Evolutionary conservation across 2,888 invertebrate species (phyloP).

Genomic region (Eledone cirrhosa): DNA sequence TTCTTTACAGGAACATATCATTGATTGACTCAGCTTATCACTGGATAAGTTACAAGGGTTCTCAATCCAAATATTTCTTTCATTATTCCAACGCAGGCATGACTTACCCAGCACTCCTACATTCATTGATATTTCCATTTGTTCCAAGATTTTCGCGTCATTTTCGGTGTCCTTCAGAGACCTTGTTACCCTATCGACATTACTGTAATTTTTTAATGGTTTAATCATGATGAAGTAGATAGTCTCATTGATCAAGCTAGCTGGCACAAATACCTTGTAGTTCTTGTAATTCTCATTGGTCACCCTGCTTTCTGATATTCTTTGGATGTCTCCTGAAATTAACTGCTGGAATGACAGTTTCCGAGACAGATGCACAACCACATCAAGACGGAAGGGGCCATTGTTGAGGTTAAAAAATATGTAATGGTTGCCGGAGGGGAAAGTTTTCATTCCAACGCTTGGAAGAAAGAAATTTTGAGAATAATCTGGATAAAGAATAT

Average conservation of each 20-base stretch:
- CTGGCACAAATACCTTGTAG: not conserved
- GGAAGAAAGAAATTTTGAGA: not conserved
- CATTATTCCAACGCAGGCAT: not conserved
- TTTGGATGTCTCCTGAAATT: not conserved
- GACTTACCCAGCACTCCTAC: not conserved
- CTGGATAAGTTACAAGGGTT: not conserved
- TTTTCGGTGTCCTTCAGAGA: not conserved
- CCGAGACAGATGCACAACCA: slow-evolving; percentile 1
- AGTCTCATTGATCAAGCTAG: not conserved
- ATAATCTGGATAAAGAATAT: not conserved
- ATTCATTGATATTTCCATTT: not conserved
- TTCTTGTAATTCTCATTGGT: not conserved
- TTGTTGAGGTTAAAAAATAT: not conserved
- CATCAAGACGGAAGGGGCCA: not conserved
- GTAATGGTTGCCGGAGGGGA: not conserved
- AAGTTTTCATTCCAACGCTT: not conserved
- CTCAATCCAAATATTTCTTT: not conserved
- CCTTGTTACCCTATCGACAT: too few species aligned
- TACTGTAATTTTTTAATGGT: not conserved
- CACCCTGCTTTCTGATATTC: not conserved
- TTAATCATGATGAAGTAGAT: not conserved
- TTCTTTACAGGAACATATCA: not conserved
- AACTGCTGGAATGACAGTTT: not conserved
- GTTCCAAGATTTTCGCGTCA: too few species aligned
- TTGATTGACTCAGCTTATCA: not conserved